Evolutionary conservation across 2,888 invertebrate genomes (phyloP).

Genomic region (Embidobia sp.): DNA sequence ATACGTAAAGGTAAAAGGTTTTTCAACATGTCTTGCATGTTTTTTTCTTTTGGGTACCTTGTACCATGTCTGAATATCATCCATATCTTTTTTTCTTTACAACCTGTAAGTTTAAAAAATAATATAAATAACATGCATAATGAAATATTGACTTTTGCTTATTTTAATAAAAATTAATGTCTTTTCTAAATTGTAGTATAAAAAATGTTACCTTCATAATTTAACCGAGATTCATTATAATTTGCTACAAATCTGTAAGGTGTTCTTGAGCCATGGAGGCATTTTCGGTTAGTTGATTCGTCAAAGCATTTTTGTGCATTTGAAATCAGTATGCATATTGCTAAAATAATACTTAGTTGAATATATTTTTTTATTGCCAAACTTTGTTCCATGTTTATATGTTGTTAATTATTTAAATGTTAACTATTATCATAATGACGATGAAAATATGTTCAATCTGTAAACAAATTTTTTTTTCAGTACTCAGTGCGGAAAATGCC

Average conservation of each 20-base stretch:
- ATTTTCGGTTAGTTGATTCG: constrained; percentile 72
- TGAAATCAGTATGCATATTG: background rate
- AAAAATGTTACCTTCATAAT: constrained; percentile 82
- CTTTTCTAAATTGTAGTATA: background rate
- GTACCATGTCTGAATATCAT: constrained; percentile 90
- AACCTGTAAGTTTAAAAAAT: no score
- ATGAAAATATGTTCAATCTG: no score
- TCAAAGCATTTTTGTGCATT: constrained; percentile 58
- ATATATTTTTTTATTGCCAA: no score
- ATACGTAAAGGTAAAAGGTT: constrained; percentile 83
- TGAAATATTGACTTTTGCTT: background rate
- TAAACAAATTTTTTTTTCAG: no score
- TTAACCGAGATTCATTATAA: constrained; percentile 84
- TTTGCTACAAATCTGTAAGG: constrained; percentile 88
- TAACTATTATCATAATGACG: no score
- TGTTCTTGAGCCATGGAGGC: constrained; percentile 86
- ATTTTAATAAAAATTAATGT: background rate
- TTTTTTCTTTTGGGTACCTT: constrained; percentile 86
- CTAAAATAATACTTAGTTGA: background rate
- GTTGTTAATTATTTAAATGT: no score
- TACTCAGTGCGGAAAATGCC: no score
- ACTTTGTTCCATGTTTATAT: no score
- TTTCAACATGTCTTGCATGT: constrained; percentile 83
- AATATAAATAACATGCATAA: background rate
- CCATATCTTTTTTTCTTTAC: constrained; percentile 87